Evolutionary conservation across 2,888 invertebrate species (phyloP), one percentile per base, ranked within the genome.

Genomic region (Tiphia femorata): DNA sequence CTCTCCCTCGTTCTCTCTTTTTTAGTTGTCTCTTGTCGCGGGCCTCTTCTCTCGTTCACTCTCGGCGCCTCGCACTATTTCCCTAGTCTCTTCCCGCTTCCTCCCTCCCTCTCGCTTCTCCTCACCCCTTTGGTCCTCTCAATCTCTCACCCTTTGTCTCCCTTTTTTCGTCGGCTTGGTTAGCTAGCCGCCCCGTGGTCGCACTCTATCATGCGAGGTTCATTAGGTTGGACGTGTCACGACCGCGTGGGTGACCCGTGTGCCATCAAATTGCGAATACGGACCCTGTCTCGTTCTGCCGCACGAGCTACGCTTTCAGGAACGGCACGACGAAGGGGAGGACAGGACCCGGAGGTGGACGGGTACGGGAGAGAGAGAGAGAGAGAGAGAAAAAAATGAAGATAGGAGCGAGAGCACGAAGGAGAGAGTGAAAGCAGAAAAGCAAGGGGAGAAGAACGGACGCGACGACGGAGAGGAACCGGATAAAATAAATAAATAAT

Each of bases 121-220:
- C 23, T 44, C 23, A 38, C 14, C 23, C 33, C 23, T 14, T 35
- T 20, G 29, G 37, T 17, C 41, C 43, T 47, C 23, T 19, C 33
- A 33, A n/a, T 25, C 48, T 27, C 20, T 30, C 40, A 7, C 7
- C 17, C 7, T 14, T 35, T 46, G 40, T 50, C 44, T 43, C 25
- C 30, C 49, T 63, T 49, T 51, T 59, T 58, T 43, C 53, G 49
- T 49, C 53, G 52, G 43, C 47, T 57, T 50, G 56, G 54, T 56
- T 46, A 61, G 62, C 57, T 64, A 41, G 61, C 47, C 59, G 52
- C 44, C 51, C 44, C 59, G 49, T 54, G 58, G 53, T 58, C 63
- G 58, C 65, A 65, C 76, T 76, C 71, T 71, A 72, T 76, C 76
- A 75, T 75, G 66, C 69, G 66, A 73, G 69, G 62, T 73, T 76